Evolutionary conservation across 2,888 invertebrate genomes (phyloP), one percentile per base, ranked within the genome.

Genomic region (Heteromyza rotundicornis): DNA sequence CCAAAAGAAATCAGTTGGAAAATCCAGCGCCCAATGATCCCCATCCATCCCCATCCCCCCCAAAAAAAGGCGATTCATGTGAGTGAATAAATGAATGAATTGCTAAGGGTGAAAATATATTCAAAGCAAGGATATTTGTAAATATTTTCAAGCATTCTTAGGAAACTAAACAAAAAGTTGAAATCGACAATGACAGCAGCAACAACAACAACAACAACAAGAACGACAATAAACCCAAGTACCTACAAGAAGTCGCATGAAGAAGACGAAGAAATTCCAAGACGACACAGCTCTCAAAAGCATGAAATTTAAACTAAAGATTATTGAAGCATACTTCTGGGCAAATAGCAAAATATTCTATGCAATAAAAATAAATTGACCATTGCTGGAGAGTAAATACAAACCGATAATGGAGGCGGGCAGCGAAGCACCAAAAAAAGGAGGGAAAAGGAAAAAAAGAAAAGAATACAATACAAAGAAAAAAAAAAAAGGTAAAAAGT

Each of bases 291-390:
- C 24, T 32, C 14, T 17, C 17, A 14, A 24, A n/a, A 24, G 40
- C 17, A 19, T 27, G 14, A 55, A 59, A 56, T 59, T 59, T 59
- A 59, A 63, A 63, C 32, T 56, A 59, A 63, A 59, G 63, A 56
- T 59, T 57, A 59, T 63, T 59, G 63, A 63, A 63, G 63, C 63
- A 63, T 63, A 52, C 63, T 58, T 52, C 56, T 63, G 56, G 63
- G 63, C 56, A 63, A 63, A 63, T 63, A 47, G 32, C 49, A 49
- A 32, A 50, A 23, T 14, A 32, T n/a, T n/a, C n/a, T n/a, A n/a
- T 40, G 59, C 59, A 54, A 36, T 63, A 57, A 53, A 63, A 59
- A 51, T 63, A 63, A 63, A 63, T 63, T 63, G 63, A 63, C 63
- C 63, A 57, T 56, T 59, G 59, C 59, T 54, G 19, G 32, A n/a